These are phyloP conservation scores for Lepidurus apus DNA, from an alignment of 1,140 invertebrate species.

Conservation along the genomic window DNA sequence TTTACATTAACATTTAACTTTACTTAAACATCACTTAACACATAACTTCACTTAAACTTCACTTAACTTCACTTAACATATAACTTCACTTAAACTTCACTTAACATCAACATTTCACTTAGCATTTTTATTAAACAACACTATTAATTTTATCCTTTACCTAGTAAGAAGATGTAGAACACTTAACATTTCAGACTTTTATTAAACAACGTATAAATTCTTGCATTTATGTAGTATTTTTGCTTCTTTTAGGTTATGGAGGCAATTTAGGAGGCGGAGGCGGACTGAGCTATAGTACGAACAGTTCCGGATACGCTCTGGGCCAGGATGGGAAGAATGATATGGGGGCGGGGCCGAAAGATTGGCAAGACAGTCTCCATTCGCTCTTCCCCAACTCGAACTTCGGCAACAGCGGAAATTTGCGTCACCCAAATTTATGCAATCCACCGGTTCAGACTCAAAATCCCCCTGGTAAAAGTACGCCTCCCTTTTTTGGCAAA, in stretches of 20 bases:
- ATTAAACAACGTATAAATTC: not conserved
- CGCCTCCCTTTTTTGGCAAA: not conserved
- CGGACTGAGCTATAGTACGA: conserved; percentile 20
- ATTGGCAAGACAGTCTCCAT: conserved; percentile 49
- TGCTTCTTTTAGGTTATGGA: conserved; percentile 32
- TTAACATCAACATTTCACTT: no score
- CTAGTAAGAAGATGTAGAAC: not conserved
- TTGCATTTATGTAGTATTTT: conserved; percentile 18
- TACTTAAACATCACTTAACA: no score
- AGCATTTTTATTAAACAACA: no score
- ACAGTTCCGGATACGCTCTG: not conserved
- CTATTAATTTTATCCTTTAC: not conserved
- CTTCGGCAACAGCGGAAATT: conserved; percentile 43
- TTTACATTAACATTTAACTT: not conserved
- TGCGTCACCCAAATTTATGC: conserved; percentile 24
- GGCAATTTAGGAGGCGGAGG: conserved; percentile 26
- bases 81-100: no score
- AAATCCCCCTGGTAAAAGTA: not conserved
- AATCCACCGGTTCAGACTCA: not conserved
- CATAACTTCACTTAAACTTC: not conserved
- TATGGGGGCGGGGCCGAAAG: conserved; percentile 40
- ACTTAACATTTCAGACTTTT: not conserved
- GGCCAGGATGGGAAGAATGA: conserved; percentile 12
- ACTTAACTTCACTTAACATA: not conserved
- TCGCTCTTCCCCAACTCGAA: conserved; percentile 50